Conservation (phyloP, 1,140 invertebrate species). For the Ceratina australensis region DNA sequence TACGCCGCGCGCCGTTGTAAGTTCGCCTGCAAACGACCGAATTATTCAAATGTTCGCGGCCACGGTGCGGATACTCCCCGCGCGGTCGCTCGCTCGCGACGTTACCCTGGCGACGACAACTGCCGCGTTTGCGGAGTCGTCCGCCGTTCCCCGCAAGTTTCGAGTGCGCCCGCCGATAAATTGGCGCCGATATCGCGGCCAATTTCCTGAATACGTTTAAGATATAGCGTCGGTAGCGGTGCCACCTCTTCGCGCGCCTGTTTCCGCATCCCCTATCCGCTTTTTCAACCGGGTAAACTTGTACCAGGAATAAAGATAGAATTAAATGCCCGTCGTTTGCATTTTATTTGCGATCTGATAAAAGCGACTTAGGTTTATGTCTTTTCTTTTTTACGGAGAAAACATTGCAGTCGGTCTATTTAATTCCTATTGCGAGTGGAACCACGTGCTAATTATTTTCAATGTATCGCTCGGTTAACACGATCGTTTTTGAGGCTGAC, state of each 20-base stretch:
- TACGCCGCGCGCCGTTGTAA: slow-evolving; percentile 59
- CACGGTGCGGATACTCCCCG: slow-evolving; percentile 46
- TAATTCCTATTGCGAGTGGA: too few relatives aligned
- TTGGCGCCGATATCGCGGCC: slow-evolving; percentile 72
- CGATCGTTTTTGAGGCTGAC: too few relatives aligned
- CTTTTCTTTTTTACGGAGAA: too few relatives aligned
- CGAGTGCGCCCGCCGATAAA: slow-evolving; percentile 67
- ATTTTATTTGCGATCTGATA: neutral
- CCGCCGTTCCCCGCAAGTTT: slow-evolving; percentile 51
- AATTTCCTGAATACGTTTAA: slow-evolving; percentile 74
- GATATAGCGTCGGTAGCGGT: slow-evolving; percentile 54
- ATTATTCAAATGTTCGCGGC: slow-evolving; percentile 74
- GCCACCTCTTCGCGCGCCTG: neutral
- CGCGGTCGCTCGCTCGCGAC: slow-evolving; percentile 59
- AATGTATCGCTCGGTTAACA: too few relatives aligned
- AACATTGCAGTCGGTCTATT: too few relatives aligned
- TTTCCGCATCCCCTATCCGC: neutral
- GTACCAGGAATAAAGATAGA: neutral
- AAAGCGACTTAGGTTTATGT: too few relatives aligned
- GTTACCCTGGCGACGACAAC: slow-evolving; percentile 65
- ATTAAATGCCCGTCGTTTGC: neutral
- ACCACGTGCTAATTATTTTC: too few relatives aligned
- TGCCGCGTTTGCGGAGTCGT: slow-evolving; percentile 54
- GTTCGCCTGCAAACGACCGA: slow-evolving; percentile 72
- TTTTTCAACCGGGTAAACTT: neutral